phyloP scores from a whole-genome alignment of 1,140 invertebrate species.

The Caligus rogercresseyi region DNA sequence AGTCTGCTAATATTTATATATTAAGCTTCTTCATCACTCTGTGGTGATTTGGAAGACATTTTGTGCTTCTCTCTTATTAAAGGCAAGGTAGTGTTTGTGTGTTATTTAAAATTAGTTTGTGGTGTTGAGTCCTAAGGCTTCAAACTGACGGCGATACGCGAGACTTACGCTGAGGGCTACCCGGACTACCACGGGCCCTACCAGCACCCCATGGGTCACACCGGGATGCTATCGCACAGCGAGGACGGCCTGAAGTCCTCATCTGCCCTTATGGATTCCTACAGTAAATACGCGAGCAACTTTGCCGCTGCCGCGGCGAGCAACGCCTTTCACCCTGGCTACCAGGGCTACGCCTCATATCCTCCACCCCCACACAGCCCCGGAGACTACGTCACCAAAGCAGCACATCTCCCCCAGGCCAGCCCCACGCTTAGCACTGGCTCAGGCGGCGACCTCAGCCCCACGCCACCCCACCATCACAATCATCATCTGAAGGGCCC shows the following conservation, averaged over 20 bases:
- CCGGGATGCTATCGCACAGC: conserved; percentile 31
- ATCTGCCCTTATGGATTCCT: not conserved
- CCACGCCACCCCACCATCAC: conserved; percentile 24
- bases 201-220: not conserved
- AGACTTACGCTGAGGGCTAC: conserved; percentile 22
- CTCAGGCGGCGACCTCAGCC: conserved; percentile 23
- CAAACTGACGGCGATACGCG: conserved; percentile 30
- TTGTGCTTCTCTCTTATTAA: not conserved
- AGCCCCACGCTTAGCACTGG: conserved; percentile 24
- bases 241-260: conserved; percentile 4
- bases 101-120: not conserved
- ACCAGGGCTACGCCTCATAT: conserved; percentile 23
- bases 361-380: conserved; percentile 24
- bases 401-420: conserved; percentile 23
- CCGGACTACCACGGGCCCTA: conserved; percentile 20
- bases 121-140: too few relatives aligned
- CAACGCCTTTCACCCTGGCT: conserved; percentile 23
- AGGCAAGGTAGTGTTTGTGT: not conserved
- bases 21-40: too few relatives aligned
- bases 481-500: conserved; percentile 25
- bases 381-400: conserved; percentile 17
- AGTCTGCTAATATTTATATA: too few relatives aligned
- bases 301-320: conserved; percentile 26
- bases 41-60: not conserved
- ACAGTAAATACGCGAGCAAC: conserved; percentile 21